Evolutionary conservation across 37 sponge, comb jelly and placozoan species (phyloP), one percentile per base, ranked within the genome.

Genomic region (Axinella damicornis): DNA sequence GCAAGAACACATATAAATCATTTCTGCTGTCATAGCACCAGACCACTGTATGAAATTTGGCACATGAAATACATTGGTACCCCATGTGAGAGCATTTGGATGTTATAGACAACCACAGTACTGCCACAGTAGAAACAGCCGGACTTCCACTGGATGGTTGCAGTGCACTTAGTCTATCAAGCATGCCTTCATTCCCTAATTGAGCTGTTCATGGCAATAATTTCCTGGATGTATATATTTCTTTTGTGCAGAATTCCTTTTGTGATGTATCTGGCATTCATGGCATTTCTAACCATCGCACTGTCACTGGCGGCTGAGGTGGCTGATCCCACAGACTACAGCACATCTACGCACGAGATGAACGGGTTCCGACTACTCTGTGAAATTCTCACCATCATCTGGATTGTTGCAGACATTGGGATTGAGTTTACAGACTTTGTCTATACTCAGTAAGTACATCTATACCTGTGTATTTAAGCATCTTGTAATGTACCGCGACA

Each of bases 251-350:
- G 73, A 53, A n/a, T 72, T 28, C 53, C 35, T 18, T 53, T 72
- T 39, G 1, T 20, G 5, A 1, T 53, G 41, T 72, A 72, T 39
- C 27, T 72, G 22, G 17, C 37, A 24, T 72, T 72, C 27, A 53
- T 72, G 73, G 27, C 27, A 2, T 72, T 72, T 40, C 73, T 72
- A 40, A 72, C 73, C 18, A 72, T 46, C 11, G 30, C 73, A n/a
- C 54, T 72, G 21, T 24, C 22, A 22, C 53, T 72, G 52, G 73
- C 53, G 2, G 73, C 73, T 4, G 37, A 21, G 24, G 37, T 19
- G n/a, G 53, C 27, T 25, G 54, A 72, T 41, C 73, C 73, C 18
- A n/a, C 22, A 4, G 53, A 40, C 24, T 72, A 72, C 27, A 34
- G n/a, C 4, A 46, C 46, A 46, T 46, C 46, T 46, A 9, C 9